phyloP scores from a whole-genome alignment of 2,888 invertebrate genomes.

The Polymixis lichenea region DNA sequence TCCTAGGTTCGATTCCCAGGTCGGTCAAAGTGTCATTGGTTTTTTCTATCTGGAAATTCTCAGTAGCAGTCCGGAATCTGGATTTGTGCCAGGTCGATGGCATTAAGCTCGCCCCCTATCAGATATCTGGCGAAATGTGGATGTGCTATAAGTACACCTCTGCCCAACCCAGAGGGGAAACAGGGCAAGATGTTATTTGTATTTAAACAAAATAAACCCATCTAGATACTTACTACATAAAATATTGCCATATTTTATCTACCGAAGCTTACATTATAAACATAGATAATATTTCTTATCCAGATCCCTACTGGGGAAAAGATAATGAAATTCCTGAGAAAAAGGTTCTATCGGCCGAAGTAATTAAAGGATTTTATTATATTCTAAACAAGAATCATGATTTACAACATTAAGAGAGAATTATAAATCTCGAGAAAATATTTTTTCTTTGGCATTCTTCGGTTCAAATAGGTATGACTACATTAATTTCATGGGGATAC shows the following conservation, averaged over 20 bases:
- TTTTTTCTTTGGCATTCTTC: constrained; percentile 28
- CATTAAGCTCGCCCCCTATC: too few species aligned
- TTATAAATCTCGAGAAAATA: constrained; percentile 27
- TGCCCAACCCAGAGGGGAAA: too few species aligned
- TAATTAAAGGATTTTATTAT: constrained; percentile 60
- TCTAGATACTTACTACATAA: background rate
- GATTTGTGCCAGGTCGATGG: too few species aligned
- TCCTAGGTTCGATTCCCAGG: too few species aligned
- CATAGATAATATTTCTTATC: constrained; percentile 26
- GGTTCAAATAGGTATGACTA: constrained; percentile 11
- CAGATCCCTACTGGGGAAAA: constrained; percentile 25
- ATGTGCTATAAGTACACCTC: too few species aligned
- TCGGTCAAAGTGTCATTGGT: too few species aligned
- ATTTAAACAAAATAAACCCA: background rate
- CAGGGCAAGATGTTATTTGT: too few species aligned
- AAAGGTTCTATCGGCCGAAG: constrained; percentile 57
- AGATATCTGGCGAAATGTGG: too few species aligned
- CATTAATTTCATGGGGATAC: constrained; percentile 15
- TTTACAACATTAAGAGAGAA: constrained; percentile 33
- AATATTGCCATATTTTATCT: constrained; percentile 4
- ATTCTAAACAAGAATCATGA: constrained; percentile 42
- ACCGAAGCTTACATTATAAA: constrained; percentile 18
- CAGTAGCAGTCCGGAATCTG: too few species aligned
- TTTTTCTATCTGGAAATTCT: too few species aligned
- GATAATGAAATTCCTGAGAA: constrained; percentile 54